These are phyloP conservation scores for Drosophila ustulata DNA, from an alignment of 2,888 invertebrate genomes.

Conservation along the genomic window DNA sequence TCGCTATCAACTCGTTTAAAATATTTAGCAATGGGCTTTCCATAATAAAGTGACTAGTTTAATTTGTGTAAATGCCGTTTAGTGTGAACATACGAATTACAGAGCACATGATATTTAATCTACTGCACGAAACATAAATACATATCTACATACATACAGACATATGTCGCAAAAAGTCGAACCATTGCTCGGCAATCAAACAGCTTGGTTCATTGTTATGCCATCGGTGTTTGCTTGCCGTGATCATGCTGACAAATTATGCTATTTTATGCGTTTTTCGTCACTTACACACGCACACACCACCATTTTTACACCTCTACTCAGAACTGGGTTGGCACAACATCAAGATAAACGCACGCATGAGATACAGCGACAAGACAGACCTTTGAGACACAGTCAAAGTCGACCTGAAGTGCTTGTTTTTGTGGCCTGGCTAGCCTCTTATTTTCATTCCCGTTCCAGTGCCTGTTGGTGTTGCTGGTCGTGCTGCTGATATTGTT, in stretches of 20 bases:
- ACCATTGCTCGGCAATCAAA: neutral
- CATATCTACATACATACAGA: neutral
- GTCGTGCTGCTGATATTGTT: neutral
- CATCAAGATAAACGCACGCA: constrained; percentile 65
- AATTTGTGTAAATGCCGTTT: neutral
- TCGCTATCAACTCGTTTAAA: constrained; percentile 5
- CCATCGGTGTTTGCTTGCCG: constrained; percentile 53
- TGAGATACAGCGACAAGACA: constrained; percentile 50
- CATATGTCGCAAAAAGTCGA: constrained; percentile 1
- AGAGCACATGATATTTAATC: neutral
- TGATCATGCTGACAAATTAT: constrained; percentile 77
- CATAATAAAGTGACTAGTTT: neutral
- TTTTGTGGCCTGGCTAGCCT: constrained; percentile 56
- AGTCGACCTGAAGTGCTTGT: constrained; percentile 61
- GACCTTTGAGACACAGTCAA: constrained; percentile 31
- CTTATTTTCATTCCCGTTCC: neutral
- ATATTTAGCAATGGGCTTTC: neutral
- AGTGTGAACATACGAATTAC: neutral
- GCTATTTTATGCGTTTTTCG: constrained; percentile 75
- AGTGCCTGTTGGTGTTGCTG: neutral
- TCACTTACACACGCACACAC: constrained; percentile 39
- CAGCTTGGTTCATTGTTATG: constrained; percentile 68
- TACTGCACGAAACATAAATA: too few relatives aligned
- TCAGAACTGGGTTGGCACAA: constrained; percentile 23
- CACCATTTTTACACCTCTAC: constrained; percentile 15